These are phyloP conservation scores for Philotrypesis tridentata DNA, from an alignment of 1,140 invertebrate species.

Conservation along the genomic window DNA sequence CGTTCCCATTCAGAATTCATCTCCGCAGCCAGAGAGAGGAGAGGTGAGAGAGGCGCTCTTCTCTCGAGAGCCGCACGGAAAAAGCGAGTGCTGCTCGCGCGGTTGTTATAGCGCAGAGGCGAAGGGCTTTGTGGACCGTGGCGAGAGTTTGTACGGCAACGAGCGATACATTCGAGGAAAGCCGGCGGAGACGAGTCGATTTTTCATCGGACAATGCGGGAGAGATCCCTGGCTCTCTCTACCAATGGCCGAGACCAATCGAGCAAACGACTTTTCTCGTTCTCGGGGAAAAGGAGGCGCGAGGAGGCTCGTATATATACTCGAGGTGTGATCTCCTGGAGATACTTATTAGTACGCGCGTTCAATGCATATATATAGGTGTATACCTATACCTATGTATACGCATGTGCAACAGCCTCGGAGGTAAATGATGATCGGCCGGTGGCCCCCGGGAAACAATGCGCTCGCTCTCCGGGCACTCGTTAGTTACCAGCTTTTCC, in stretches of 20 bases:
- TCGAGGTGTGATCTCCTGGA: constrained; percentile 6
- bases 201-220: constrained; percentile 62
- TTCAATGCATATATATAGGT: not conserved
- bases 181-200: constrained; percentile 49
- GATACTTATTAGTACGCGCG: constrained; percentile 56
- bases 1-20: constrained; percentile 22
- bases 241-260: constrained; percentile 65
- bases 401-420: not conserved
- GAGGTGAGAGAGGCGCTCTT: not conserved
- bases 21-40: not conserved
- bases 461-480: not conserved
- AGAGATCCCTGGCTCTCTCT: not conserved
- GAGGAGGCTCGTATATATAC: too few species aligned
- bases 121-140: not conserved
- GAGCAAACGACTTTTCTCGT: constrained; percentile 56
- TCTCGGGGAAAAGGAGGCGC: too few species aligned
- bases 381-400: too few species aligned
- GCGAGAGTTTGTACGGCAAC: too few species aligned
- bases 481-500: not conserved
- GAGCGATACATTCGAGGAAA: constrained; percentile 18
- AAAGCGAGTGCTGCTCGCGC: not conserved
- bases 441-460: not conserved
- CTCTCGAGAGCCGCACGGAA: too few species aligned
- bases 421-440: not conserved
- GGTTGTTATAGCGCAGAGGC: not conserved